A percentile compares a stretch with the other conserved stretches of the same genome.
Conservation (phyloP, 2,888 invertebrate genomes). For the Xestia rhomboidea region DNA sequence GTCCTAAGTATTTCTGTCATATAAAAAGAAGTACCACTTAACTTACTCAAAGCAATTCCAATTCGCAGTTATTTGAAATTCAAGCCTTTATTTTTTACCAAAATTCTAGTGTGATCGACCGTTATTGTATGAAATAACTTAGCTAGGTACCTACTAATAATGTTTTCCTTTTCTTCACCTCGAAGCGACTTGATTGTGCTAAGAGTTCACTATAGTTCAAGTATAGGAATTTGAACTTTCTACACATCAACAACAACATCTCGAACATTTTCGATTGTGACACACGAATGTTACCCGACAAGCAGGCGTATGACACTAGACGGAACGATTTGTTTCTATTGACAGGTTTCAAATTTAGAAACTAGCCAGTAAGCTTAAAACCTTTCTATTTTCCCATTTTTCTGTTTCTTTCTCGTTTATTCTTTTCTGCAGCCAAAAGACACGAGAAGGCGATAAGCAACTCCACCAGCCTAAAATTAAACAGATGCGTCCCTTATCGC, state of each 20-base stretch:
- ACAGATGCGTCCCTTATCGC: slow-evolving; percentile 44
- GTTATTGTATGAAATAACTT: slow-evolving; percentile 22
- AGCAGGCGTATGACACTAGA: too few species aligned
- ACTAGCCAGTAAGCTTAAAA: too few species aligned
- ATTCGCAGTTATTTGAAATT: neutral
- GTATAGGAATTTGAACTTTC: slow-evolving; percentile 58
- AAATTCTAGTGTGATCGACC: neutral
- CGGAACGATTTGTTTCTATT: too few species aligned
- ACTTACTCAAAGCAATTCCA: neutral
- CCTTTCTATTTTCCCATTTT: neutral
- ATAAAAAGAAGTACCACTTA: neutral
- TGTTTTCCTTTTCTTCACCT: slow-evolving; percentile 21
- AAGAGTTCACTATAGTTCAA: slow-evolving; percentile 55
- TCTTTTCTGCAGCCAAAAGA: neutral
- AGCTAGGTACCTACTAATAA: slow-evolving; percentile 1
- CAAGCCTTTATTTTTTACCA: slow-evolving; percentile 11
- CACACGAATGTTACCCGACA: too few species aligned
- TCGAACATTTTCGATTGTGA: too few species aligned
- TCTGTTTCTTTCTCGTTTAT: neutral
- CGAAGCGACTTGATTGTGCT: slow-evolving; percentile 38
- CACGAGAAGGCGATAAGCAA: slow-evolving; percentile 14
- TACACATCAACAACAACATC: too few species aligned
- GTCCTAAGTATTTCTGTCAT: neutral
- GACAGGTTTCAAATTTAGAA: too few species aligned
- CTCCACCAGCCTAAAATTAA: slow-evolving; percentile 34